phyloP scores from a whole-genome alignment of 2,797 vertebrate genomes.

The Mionectes olivaceus region DNA sequence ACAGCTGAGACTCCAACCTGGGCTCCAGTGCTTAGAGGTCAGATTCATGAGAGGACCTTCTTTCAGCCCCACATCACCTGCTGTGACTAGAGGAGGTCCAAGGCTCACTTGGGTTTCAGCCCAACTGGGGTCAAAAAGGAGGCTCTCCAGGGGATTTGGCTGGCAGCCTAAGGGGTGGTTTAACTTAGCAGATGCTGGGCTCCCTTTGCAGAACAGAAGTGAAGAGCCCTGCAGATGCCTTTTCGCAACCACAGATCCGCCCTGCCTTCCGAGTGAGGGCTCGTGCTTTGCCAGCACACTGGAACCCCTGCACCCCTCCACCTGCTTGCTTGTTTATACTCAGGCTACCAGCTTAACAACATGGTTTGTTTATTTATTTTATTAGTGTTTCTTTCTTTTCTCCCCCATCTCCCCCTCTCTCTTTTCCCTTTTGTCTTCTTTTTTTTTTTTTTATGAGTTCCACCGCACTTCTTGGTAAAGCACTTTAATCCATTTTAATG shows the following conservation, averaged over 20 bases:
- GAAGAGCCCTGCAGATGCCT: background rate
- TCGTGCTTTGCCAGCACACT: background rate
- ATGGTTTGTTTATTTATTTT: conserved; percentile 53
- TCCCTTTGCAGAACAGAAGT: background rate
- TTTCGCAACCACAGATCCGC: background rate
- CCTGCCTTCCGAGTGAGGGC: background rate
- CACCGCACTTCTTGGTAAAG: conserved; percentile 84
- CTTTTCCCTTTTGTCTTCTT: conserved; percentile 2
- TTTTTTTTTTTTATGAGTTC: conserved; percentile 71
- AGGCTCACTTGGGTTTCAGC: background rate
- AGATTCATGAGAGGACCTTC: background rate
- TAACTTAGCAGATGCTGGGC: background rate
- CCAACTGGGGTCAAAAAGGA: background rate
- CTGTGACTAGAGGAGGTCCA: background rate
- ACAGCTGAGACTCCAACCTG: accelerated
- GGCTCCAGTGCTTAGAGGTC: background rate
- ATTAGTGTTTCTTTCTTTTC: background rate
- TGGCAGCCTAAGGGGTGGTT: background rate
- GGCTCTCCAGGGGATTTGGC: background rate
- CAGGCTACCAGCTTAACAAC: conserved; percentile 73
- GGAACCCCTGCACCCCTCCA: background rate
- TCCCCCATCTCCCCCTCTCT: conserved; percentile 30
- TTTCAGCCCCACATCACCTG: background rate
- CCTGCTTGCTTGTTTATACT: conserved; percentile 74
- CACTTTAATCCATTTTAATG: conserved; percentile 87